phyloP scores from a whole-genome alignment of 2,113 vertebrate genomes.

The Pangasianodon gigas region DNA sequence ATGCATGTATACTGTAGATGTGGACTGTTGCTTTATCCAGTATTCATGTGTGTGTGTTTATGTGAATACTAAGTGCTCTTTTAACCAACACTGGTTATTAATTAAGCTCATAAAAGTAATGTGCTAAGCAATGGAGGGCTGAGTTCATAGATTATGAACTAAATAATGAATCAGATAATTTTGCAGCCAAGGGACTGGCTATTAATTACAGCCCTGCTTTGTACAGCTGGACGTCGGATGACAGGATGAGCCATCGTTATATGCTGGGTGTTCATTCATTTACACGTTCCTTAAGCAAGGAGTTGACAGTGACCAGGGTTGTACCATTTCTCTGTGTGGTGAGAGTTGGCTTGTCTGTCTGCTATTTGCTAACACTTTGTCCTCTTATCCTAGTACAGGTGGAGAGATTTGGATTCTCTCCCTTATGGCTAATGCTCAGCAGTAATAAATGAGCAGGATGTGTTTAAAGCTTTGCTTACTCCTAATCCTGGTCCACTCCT shows the following conservation, averaged over 20 bases:
- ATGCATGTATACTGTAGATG: neutral
- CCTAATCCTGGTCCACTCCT: neutral
- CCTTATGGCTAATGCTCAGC: neutral
- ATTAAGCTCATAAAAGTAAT: constrained; percentile 24
- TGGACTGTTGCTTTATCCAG: neutral
- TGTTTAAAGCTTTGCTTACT: neutral
- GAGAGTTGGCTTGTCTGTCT: neutral
- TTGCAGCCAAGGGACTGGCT: neutral
- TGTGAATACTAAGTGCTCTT: neutral
- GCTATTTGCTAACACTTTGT: neutral
- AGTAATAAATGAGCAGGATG: neutral
- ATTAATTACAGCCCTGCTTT: neutral
- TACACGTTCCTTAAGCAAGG: neutral
- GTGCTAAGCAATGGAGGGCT: neutral
- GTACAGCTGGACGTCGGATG: neutral
- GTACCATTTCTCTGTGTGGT: neutral
- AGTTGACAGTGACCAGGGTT: neutral
- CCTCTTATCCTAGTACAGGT: neutral
- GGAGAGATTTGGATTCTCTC: neutral
- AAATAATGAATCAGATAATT: constrained; percentile 5
- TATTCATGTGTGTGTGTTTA: neutral
- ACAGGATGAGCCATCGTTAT: neutral
- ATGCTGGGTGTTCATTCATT: neutral
- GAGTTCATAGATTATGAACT: neutral
- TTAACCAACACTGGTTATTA: neutral